These are phyloP conservation scores for Pyrrhopygopsis socrates DNA, from an alignment of 2,888 invertebrate species.

Conservation along the genomic window DNA sequence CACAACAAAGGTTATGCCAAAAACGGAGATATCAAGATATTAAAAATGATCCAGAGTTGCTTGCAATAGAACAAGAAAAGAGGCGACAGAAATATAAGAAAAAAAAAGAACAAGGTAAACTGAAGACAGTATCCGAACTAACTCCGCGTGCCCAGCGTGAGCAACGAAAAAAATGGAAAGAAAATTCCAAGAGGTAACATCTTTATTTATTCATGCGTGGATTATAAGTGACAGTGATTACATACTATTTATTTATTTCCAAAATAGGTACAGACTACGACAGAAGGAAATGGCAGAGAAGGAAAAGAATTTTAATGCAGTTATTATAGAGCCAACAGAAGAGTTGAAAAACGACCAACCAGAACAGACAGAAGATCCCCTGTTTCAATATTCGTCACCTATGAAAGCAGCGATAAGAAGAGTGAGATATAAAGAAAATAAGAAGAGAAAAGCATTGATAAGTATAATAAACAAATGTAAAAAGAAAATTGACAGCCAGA, in stretches of 20 bases:
- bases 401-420: slow-evolving; percentile 20
- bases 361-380: neutral
- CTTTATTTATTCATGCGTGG: neutral
- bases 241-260: neutral
- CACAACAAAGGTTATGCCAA: slow-evolving; percentile 40
- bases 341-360: neutral
- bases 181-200: slow-evolving; percentile 51
- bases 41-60: slow-evolving; percentile 49
- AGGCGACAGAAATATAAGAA: slow-evolving; percentile 51
- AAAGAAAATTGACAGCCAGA: slow-evolving; percentile 37
- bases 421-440: slow-evolving; percentile 41
- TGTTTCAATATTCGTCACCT: neutral
- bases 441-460: slow-evolving; percentile 31
- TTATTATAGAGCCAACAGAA: slow-evolving; percentile 30
- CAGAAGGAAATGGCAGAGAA: slow-evolving; percentile 23
- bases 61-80: slow-evolving; percentile 56
- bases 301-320: neutral
- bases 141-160: slow-evolving; percentile 32
- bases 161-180: slow-evolving; percentile 53
- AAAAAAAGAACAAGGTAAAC: slow-evolving; percentile 45
- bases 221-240: neutral
- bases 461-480: slow-evolving; percentile 42
- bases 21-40: slow-evolving; percentile 47
- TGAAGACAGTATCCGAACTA: slow-evolving; percentile 35
- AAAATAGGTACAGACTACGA: slow-evolving; percentile 36